phyloP scores from a whole-genome alignment of 2,797 vertebrate genomes.

The Syngnathus rostellatus region DNA sequence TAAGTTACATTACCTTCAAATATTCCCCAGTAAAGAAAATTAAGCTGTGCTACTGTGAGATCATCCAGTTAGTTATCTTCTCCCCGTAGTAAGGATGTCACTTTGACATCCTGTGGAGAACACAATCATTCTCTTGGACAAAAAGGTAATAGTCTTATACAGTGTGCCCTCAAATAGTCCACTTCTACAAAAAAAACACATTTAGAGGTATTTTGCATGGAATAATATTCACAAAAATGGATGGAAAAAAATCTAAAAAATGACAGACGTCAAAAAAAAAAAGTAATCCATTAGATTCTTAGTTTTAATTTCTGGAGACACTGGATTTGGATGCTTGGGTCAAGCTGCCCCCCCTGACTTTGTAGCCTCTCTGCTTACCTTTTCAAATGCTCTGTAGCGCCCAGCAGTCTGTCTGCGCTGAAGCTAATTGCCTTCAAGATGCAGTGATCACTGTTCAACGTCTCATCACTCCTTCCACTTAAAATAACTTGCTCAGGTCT shows the following conservation, averaged over 20 bases:
- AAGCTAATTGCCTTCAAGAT: constrained; percentile 58
- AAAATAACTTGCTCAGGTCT: constrained; percentile 61
- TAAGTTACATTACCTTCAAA: constrained; percentile 62
- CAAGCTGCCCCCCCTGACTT: constrained; percentile 33
- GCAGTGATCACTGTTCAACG: constrained; percentile 49
- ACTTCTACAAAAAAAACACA: background rate
- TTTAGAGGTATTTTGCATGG: constrained; percentile 6
- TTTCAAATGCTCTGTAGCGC: constrained; percentile 43
- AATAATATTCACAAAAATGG: background rate
- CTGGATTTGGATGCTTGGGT: background rate
- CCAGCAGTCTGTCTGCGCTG: constrained; percentile 55
- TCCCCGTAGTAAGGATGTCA: constrained; percentile 49
- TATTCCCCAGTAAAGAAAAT: constrained; percentile 67
- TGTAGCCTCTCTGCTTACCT: constrained; percentile 37
- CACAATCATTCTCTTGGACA: constrained; percentile 53
- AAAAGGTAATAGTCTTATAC: constrained; percentile 46
- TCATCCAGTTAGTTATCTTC: constrained; percentile 65
- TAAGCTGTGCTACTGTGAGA: constrained; percentile 61
- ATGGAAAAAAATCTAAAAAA: background rate
- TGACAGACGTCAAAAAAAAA: background rate
- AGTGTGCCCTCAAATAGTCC: constrained; percentile 5
- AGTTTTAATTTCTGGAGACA: background rate
- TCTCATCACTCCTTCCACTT: constrained; percentile 65
- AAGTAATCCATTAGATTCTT: background rate
- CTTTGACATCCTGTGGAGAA: constrained; percentile 56